phyloP scores from a whole-genome alignment of 1,140 invertebrate species.

The Cherax quadricarinatus region DNA sequence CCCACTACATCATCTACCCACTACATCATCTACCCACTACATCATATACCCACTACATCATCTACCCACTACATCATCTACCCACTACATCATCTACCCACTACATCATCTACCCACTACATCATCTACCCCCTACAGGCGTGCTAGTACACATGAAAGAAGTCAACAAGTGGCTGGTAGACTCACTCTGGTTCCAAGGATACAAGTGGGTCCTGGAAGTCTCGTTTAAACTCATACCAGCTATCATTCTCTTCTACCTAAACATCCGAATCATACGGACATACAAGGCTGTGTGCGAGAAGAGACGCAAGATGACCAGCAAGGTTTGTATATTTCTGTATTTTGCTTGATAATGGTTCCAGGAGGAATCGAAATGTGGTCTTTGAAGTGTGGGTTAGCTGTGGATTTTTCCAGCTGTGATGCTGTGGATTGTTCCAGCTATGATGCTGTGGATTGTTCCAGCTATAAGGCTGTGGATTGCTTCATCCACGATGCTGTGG shows the following conservation, averaged over 20 bases:
- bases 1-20: neutral
- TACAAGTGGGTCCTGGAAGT: constrained; percentile 65
- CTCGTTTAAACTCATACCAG: constrained; percentile 45
- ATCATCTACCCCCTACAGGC: constrained; percentile 1
- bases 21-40: no score
- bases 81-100: neutral
- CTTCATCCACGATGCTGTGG: no score
- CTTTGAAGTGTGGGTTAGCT: no score
- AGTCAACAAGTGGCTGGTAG: constrained; percentile 35
- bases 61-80: no score
- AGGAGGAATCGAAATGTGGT: no score
- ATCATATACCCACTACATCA: neutral
- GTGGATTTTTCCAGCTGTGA: no score
- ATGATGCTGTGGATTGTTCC: no score
- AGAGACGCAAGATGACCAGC: constrained; percentile 58
- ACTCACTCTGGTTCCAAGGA: constrained; percentile 35
- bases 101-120: no score
- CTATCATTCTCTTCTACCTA: constrained; percentile 49
- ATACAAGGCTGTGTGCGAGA: constrained; percentile 62
- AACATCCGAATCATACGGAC: constrained; percentile 57
- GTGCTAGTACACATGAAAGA: constrained; percentile 35
- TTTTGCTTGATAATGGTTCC: no score
- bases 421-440: no score
- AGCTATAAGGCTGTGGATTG: no score
- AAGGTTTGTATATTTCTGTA: constrained; percentile 20